Percentiles rank a stretch among this genome's conserved stretches.
Evolutionary conservation across 2,113 vertebrate species (phyloP).

Genomic region (Ancistrus triradiatus): DNA sequence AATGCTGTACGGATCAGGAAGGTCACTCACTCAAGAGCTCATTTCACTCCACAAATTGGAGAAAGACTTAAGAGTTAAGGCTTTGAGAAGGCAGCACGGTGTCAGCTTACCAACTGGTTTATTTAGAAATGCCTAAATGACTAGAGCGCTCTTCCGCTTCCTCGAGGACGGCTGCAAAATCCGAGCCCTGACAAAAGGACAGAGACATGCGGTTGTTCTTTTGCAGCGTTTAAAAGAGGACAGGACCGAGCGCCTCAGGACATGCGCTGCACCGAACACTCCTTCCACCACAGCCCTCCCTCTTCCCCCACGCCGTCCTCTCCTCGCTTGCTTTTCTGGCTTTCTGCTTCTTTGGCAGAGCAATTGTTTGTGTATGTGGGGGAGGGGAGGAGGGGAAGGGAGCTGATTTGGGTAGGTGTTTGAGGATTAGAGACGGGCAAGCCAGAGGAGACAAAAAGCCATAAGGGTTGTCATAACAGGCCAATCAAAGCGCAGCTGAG

Average conservation of each 20-base stretch:
- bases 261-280: conserved; percentile 36
- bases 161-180: background rate
- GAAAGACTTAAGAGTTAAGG: too few species aligned
- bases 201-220: conserved; percentile 41
- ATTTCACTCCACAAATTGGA: too few species aligned
- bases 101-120: too few species aligned
- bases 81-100: too few species aligned
- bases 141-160: too few species aligned
- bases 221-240: conserved; percentile 43
- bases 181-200: conserved; percentile 23
- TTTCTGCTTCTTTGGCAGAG: conserved; percentile 51
- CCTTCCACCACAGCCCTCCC: conserved; percentile 12
- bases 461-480: conserved; percentile 47
- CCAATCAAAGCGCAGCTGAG: conserved; percentile 45
- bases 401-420: conserved; percentile 47
- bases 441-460: conserved; percentile 34
- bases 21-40: too few species aligned
- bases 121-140: too few species aligned
- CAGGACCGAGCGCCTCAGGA: conserved; percentile 42
- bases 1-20: conserved; percentile 36
- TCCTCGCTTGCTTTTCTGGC: conserved; percentile 39
- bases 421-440: conserved; percentile 23
- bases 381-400: conserved; percentile 35
- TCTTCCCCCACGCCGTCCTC: conserved; percentile 18
- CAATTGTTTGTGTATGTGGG: conserved; percentile 43